A percentile compares a stretch with the other conserved stretches of the same genome.
phyloP scores from a whole-genome alignment of 2,113 vertebrate species.

The Eublepharis macularius region DNA sequence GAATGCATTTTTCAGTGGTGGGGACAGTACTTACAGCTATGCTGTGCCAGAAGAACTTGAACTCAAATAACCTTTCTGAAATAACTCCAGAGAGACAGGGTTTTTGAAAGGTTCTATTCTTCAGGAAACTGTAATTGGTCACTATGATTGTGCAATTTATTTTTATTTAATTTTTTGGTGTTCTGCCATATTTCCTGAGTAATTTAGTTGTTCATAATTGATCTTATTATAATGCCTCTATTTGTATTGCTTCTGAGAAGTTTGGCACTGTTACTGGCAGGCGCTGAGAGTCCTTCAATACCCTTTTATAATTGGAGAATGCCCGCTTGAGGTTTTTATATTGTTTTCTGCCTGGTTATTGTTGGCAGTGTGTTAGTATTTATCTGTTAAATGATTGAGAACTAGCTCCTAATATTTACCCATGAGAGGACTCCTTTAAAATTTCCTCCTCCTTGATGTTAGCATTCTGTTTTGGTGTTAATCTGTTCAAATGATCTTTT shows the following conservation, averaged over 20 bases:
- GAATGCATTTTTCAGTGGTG: not conserved
- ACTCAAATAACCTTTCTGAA: not conserved
- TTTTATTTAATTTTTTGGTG: not conserved
- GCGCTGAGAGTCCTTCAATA: not conserved
- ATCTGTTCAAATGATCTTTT: not conserved
- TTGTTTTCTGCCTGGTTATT: not conserved
- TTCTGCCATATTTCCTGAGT: not conserved
- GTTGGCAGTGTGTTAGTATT: not conserved
- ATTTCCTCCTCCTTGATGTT: no score
- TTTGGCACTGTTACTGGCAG: not conserved
- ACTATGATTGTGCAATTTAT: not conserved
- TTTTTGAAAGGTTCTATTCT: not conserved
- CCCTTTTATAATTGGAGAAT: not conserved
- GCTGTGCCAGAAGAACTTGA: conserved; percentile 10
- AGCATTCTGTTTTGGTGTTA: not conserved
- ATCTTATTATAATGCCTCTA: not conserved
- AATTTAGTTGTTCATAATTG: not conserved
- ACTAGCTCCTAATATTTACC: not conserved
- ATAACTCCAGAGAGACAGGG: no score
- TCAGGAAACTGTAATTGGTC: not conserved
- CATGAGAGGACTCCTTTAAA: not conserved
- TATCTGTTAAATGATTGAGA: not conserved
- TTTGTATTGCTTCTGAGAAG: not conserved
- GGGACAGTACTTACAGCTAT: not conserved
- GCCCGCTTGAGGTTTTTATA: not conserved